Evolutionary conservation across 1,140 invertebrate genomes (phyloP).

Genomic region (Calliopsis andreniformis): DNA sequence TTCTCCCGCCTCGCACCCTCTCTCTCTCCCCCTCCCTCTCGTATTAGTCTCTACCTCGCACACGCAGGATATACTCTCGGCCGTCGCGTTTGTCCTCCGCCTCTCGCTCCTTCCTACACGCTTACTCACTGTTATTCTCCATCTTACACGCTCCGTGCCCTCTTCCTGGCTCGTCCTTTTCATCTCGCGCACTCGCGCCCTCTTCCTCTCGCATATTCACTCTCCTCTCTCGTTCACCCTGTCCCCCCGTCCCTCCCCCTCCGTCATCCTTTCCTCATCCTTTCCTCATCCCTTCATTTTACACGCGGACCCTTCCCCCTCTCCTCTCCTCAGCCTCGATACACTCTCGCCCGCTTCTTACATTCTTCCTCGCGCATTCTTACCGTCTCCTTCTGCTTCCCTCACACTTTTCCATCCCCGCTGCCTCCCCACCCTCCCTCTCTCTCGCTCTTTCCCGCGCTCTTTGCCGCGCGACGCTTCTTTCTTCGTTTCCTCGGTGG

Average conservation of each 20-base stretch:
- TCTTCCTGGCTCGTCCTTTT: slow-evolving; percentile 52
- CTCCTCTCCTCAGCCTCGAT: not conserved
- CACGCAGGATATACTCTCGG: slow-evolving; percentile 25
- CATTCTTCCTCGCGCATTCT: slow-evolving; percentile 57
- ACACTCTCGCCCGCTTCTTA: slow-evolving; percentile 43
- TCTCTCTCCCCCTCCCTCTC: slow-evolving; percentile 48
- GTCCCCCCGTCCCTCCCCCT: slow-evolving; percentile 27
- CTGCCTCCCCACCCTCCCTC: not conserved
- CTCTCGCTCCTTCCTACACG: slow-evolving; percentile 35
- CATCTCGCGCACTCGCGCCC: slow-evolving; percentile 7
- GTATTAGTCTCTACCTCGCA: slow-evolving; percentile 36
- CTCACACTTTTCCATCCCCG: slow-evolving; percentile 18
- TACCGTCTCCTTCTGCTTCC: slow-evolving; percentile 53
- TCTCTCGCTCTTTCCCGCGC: not conserved
- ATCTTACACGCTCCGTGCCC: slow-evolving; percentile 41
- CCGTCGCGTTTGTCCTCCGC: slow-evolving; percentile 14
- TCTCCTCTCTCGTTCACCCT: slow-evolving; percentile 54
- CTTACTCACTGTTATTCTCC: slow-evolving; percentile 53
- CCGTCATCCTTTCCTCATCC: slow-evolving; percentile 15
- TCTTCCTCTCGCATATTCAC: slow-evolving; percentile 24
- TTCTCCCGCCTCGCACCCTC: slow-evolving; percentile 24
- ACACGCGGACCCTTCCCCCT: not conserved
- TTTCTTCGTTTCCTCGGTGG: slow-evolving; percentile 42
- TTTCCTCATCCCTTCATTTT: not conserved
- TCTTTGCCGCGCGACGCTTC: slow-evolving; percentile 10